Base-by-base conservation (phyloP, 2,888 invertebrate species). In the Sthenelais limicola region DNA sequence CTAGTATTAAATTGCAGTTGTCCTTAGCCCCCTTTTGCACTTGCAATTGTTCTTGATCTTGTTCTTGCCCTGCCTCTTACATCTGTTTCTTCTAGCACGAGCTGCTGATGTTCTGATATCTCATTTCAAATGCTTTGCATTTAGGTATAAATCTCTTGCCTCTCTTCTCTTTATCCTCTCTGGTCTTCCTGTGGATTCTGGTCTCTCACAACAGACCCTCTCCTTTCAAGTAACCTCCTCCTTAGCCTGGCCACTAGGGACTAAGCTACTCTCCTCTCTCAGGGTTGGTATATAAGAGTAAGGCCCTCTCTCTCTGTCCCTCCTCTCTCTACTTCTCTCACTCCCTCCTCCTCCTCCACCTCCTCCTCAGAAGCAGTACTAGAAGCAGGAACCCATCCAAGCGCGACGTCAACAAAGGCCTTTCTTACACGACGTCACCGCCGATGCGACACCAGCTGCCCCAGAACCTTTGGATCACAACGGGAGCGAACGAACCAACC, bases 141-240 rank as follows among this genome's bases (percentile, higher is more conserved):
- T n/a, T n/a, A n/a, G n/a, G n/a, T n/a, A n/a, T n/a, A n/a, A n/a
- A n/a, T n/a, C n/a, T n/a, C n/a, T n/a, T n/a, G n/a, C n/a, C n/a
- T n/a, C n/a, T n/a, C n/a, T n/a, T n/a, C n/a, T n/a, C n/a, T n/a
- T n/a, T n/a, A n/a, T n/a, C n/a, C n/a, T n/a, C n/a, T n/a, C n/a
- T n/a, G n/a, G n/a, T n/a, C n/a, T n/a, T n/a, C n/a, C n/a, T n/a
- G n/a, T n/a, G n/a, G n/a, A n/a, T n/a, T n/a, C n/a, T n/a, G n/a
- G n/a, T n/a, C n/a, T n/a, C n/a, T n/a, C n/a, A n/a, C n/a, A n/a
- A n/a, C n/a, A n/a, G n/a, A n/a, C n/a, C n/a, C n/a, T n/a, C n/a
- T n/a, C n/a, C n/a, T n/a, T n/a, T n/a, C n/a, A n/a, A n/a, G n/a
- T 18, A 32, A 56, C 56, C 32, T 56, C 56, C 56, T 56, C 56